phyloP scores from a whole-genome alignment of 2,797 vertebrate genomes.

The Fringilla coelebs region DNA sequence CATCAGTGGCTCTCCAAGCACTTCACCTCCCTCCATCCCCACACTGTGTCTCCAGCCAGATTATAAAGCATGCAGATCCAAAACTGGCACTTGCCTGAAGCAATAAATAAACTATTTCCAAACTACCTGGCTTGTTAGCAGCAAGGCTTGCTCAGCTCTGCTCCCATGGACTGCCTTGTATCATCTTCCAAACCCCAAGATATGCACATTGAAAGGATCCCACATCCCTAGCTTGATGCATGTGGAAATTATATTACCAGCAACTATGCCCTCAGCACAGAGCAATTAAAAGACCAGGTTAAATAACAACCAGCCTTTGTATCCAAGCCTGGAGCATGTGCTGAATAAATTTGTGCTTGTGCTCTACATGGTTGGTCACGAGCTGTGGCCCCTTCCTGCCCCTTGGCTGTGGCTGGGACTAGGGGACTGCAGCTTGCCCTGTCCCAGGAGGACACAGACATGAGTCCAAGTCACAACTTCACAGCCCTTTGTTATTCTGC shows the following conservation, averaged over 20 bases:
- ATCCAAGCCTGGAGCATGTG: neutral
- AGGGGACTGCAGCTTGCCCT: neutral
- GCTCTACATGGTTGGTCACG: neutral
- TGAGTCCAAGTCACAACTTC: rapidly evolving
- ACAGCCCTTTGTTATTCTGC: neutral
- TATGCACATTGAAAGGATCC: rapidly evolving
- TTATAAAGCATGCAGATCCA: neutral
- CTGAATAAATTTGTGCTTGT: neutral
- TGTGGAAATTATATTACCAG: neutral
- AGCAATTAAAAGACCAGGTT: neutral
- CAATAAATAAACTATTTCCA: neutral
- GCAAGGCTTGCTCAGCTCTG: neutral
- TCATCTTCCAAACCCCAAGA: neutral
- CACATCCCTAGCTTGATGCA: neutral
- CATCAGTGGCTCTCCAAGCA: neutral
- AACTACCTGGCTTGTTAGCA: neutral
- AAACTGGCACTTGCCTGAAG: neutral
- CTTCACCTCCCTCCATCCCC: neutral
- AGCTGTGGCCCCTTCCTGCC: neutral
- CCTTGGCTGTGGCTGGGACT: neutral
- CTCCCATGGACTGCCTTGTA: neutral
- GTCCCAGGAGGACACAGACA: neutral
- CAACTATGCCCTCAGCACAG: neutral
- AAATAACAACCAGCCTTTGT: neutral
- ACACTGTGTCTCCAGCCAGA: neutral